Evolutionary conservation across 2,888 invertebrate species (phyloP), one percentile per base, ranked within the genome.

Genomic region (Ormia ochracea): DNA sequence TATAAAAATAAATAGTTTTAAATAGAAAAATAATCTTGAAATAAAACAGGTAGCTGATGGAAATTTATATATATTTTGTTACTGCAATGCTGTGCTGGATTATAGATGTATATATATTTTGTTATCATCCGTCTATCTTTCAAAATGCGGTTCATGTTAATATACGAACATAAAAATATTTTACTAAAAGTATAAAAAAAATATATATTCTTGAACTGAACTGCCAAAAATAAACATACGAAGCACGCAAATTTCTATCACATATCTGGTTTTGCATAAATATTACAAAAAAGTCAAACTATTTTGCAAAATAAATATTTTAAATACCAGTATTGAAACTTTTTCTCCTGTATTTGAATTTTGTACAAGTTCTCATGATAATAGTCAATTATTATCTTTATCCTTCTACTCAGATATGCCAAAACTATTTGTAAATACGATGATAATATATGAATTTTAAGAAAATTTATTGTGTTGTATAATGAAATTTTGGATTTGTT

Each of bases 341-440:
- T 5, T 7, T 41, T 41, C 3, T 10, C 10, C 19, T 19, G 21
- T 12, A 6, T 10, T 21, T 41, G 3, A 1, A 43, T 12, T 28
- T 59, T 41, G 14, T 19, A 6, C 1, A 33, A 7, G n/a, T 19
- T 28, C 28, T 69, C 69, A 58, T 38, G 58, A 59, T 48, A 58
- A 52, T 52, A 38, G 19, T 28, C 21, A 6, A 33, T n/a, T 43
- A 68, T 54, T 43, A 33, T 68, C 31, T 14, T 14, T 21, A 1
- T 10, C 3, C 26, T 41, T 21, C 31, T 14, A 50, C 59, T 63
- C 69, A 56, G 69, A 76, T 76, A 76, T 76, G 69, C 63, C 63
- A 56, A 36, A 36, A 14, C 14, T 38, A 23, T 56, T 4, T 48
- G 28, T 38, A 17, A 38, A 50, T 58, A 38, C 2, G 28, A 70